Conservation (phyloP, 2,888 invertebrate genomes). For the Pammene aurita region DNA sequence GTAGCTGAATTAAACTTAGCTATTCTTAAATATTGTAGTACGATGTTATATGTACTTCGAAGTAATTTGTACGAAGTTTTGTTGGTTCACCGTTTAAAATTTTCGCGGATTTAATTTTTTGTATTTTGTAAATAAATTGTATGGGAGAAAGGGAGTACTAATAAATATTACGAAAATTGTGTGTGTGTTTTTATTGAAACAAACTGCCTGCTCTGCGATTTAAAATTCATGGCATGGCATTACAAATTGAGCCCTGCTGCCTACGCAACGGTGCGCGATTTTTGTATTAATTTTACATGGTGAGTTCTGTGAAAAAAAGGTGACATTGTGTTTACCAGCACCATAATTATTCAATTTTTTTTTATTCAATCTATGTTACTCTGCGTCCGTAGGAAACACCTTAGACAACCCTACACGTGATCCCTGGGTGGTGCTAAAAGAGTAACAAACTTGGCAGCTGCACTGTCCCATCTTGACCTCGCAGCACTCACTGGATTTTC, state of each 20-base stretch:
- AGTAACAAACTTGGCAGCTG: too few relatives aligned
- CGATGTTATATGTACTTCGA: constrained; percentile 68
- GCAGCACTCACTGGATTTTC: too few relatives aligned
- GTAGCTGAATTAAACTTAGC: constrained; percentile 74
- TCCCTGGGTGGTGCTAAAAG: too few relatives aligned
- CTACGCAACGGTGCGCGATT: background rate
- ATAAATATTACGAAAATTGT: constrained; percentile 71
- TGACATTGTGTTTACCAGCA: too few relatives aligned
- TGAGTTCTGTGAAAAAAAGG: too few relatives aligned
- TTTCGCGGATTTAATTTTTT: constrained; percentile 55
- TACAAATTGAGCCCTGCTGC: background rate
- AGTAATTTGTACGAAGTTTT: constrained; percentile 57
- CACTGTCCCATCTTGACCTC: too few relatives aligned
- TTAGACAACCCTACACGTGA: too few relatives aligned
- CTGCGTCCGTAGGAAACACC: too few relatives aligned
- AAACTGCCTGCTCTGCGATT: background rate
- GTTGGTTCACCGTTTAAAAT: constrained; percentile 31
- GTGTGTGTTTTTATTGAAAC: constrained; percentile 20
- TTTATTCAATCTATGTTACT: too few relatives aligned
- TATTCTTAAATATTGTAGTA: constrained; percentile 54
- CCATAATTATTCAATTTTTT: too few relatives aligned
- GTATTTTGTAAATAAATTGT: constrained; percentile 80
- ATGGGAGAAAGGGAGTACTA: constrained; percentile 70
- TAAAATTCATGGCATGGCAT: constrained; percentile 2
- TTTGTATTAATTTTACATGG: background rate